Percentiles rank a stretch among this genome's conserved stretches.
Evolutionary conservation across 2,113 vertebrate species (phyloP).

Genomic region (Falcunculus frontatus): DNA sequence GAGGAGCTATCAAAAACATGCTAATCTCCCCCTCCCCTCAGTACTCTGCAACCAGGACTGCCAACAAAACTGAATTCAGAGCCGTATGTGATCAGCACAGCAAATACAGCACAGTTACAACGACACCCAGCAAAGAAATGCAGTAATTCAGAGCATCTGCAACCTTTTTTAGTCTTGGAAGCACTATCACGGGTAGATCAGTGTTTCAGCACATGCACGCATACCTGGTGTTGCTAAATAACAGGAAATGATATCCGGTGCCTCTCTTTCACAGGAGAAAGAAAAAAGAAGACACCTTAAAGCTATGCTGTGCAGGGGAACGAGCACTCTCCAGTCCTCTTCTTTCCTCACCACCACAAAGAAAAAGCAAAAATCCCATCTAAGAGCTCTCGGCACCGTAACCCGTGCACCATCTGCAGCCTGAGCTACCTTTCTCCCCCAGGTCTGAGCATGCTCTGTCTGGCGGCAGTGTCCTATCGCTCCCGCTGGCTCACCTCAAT

Average conservation of each 20-base stretch:
- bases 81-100: slow-evolving; percentile 20
- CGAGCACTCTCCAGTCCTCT: not conserved
- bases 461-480: slow-evolving; percentile 40
- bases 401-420: slow-evolving; percentile 35
- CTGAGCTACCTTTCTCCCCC: slow-evolving; percentile 13
- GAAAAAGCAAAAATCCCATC: not conserved
- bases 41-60: not conserved
- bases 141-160: not conserved
- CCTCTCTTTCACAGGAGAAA: not conserved
- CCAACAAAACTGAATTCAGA: slow-evolving; percentile 11
- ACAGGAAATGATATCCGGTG: slow-evolving; percentile 4
- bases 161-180: not conserved
- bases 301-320: not conserved
- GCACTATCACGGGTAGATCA: not conserved
- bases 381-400: not conserved
- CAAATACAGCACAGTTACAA: slow-evolving; percentile 11
- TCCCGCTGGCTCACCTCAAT: slow-evolving; percentile 68
- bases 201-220: slow-evolving; percentile 32
- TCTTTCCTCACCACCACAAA: not conserved
- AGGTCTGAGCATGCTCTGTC: slow-evolving; percentile 63
- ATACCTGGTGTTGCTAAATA: slow-evolving; percentile 44
- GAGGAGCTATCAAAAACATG: not conserved
- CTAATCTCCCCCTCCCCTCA: not conserved
- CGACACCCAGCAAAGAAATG: slow-evolving; percentile 10
- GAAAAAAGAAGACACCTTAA: not conserved